Evolutionary conservation across 2,113 vertebrate species (phyloP).

Genomic region (Aix galericulata): DNA sequence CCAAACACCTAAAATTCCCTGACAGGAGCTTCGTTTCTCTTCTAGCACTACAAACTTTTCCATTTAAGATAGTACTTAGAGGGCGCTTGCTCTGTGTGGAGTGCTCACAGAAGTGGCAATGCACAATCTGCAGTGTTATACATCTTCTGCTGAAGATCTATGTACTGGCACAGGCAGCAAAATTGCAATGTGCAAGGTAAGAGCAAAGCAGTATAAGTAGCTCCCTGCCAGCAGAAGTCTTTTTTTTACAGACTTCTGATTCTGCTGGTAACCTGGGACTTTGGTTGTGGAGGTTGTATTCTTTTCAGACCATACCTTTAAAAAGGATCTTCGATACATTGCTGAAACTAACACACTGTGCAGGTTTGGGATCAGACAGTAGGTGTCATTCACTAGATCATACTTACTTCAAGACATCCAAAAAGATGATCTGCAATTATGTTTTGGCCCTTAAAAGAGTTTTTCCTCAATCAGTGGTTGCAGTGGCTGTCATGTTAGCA

Average conservation of each 20-base stretch:
- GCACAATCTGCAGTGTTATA: not conserved
- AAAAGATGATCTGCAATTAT: not conserved
- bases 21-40: slow-evolving; percentile 7
- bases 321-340: not conserved
- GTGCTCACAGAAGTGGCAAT: not conserved
- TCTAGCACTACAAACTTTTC: slow-evolving; percentile 24
- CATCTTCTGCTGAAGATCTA: not conserved
- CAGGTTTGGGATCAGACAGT: not conserved
- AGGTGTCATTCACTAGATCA: not conserved
- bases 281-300: not conserved
- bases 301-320: not conserved
- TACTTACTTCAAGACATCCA: not conserved
- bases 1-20: slow-evolving; percentile 31
- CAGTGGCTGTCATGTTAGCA: not conserved
- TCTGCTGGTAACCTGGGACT: not conserved
- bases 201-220: not conserved
- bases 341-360: not conserved
- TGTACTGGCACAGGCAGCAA: not conserved
- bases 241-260: not conserved
- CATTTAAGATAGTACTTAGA: not conserved
- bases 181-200: not conserved
- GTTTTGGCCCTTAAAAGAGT: not conserved
- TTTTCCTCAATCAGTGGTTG: not conserved
- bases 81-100: not conserved
- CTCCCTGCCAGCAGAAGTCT: not conserved